Percentiles rank a stretch among this genome's conserved stretches.
Conservation (phyloP, 2,797 vertebrate species). For the Pseudochirops corinnae region DNA sequence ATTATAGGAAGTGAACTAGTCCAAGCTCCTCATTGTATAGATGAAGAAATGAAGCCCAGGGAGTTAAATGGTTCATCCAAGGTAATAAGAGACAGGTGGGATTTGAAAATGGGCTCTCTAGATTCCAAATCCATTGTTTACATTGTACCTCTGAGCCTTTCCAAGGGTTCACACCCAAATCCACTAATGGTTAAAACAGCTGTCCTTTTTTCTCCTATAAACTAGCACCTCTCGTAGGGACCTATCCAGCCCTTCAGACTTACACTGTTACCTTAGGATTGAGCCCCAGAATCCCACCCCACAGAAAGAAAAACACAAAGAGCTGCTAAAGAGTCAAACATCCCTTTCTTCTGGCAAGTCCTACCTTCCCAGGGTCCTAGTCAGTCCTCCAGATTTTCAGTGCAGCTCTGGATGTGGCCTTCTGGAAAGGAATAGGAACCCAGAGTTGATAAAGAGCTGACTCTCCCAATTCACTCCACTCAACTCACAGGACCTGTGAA, state of each 20-base stretch:
- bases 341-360: too few species aligned
- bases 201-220: neutral
- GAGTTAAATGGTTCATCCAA: neutral
- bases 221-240: neutral
- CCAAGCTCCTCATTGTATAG: neutral
- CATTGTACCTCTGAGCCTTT: neutral
- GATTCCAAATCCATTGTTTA: neutral
- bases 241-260: neutral
- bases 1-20: neutral
- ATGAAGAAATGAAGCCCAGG: neutral
- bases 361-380: too few species aligned
- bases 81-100: neutral
- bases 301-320: neutral
- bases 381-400: too few species aligned
- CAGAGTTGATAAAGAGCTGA: neutral
- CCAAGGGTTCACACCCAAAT: neutral
- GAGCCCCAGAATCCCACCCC: accelerated
- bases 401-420: too few species aligned
- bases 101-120: neutral
- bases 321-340: too few species aligned
- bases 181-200: neutral
- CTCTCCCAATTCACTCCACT: neutral
- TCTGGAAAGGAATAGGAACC: too few species aligned
- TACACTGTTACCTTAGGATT: neutral
- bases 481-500: neutral